Percentiles rank a stretch among this genome's conserved stretches.
These are phyloP conservation scores for Amphiprion percula DNA, from an alignment of 2,113 vertebrate genomes.

Conservation along the genomic window DNA sequence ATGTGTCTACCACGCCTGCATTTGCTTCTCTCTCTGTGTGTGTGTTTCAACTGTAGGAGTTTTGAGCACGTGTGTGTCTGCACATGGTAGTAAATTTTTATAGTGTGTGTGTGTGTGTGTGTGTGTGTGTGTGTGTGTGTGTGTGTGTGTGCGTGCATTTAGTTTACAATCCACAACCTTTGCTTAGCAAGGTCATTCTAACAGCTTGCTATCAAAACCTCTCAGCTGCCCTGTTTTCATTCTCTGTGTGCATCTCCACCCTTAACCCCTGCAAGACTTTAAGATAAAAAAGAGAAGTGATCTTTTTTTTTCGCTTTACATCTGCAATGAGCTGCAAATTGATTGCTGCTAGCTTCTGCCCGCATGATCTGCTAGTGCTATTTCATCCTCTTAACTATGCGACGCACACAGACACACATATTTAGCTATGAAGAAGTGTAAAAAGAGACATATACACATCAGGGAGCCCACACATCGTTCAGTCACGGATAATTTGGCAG, in stretches of 20 bases:
- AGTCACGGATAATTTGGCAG: conserved; percentile 42
- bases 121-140: conserved; percentile 11
- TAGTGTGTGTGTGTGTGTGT: conserved; percentile 16
- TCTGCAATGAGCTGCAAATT: conserved; percentile 16
- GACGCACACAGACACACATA: background rate
- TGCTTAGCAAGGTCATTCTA: conserved; percentile 63
- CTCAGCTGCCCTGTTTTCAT: conserved; percentile 29
- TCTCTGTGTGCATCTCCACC: background rate
- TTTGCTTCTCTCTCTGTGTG: conserved; percentile 23
- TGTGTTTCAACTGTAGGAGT: background rate
- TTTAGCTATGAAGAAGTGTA: background rate
- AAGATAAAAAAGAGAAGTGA: conserved; percentile 34
- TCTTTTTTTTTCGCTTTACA: conserved; percentile 42
- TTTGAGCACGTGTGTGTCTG: conserved; percentile 1
- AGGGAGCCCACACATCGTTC: conserved; percentile 33
- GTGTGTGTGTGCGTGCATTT: conserved; percentile 24
- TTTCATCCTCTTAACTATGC: conserved; percentile 18
- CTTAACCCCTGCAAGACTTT: conserved; percentile 11
- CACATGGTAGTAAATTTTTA: conserved; percentile 28
- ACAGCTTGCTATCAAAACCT: conserved; percentile 57
- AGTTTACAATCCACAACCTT: conserved; percentile 59
- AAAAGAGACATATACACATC: conserved; percentile 1
- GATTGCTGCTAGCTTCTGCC: conserved; percentile 26
- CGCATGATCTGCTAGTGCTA: conserved; percentile 17
- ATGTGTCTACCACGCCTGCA: conserved; percentile 58